phyloP scores from a whole-genome alignment of 1,140 invertebrate species.

The Nixonia krombeini region DNA sequence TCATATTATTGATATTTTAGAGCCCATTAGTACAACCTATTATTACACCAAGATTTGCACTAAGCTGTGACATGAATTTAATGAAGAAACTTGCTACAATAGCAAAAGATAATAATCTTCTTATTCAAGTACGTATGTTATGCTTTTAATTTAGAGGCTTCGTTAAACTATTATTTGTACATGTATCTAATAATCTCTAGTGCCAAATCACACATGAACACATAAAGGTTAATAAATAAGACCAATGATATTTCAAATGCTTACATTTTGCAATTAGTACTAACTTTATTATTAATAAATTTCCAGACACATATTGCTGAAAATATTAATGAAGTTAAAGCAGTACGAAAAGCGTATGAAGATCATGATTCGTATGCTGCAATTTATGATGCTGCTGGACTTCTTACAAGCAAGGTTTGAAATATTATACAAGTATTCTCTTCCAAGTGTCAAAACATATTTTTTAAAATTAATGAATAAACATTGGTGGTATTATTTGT shows the following conservation, averaged over 20 bases:
- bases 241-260: background rate
- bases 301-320: slow-evolving; percentile 88
- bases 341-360: slow-evolving; percentile 76
- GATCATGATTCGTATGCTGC: slow-evolving; percentile 77
- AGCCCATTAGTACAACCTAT: slow-evolving; percentile 83
- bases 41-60: slow-evolving; percentile 90
- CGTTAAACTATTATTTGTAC: background rate
- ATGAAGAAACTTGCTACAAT: slow-evolving; percentile 79
- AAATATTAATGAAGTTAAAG: slow-evolving; percentile 80
- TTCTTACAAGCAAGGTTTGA: slow-evolving; percentile 81
- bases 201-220: too few relatives aligned
- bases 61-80: slow-evolving; percentile 82
- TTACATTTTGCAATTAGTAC: background rate
- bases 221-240: background rate
- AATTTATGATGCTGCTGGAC: slow-evolving; percentile 81
- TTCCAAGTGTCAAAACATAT: too few relatives aligned
- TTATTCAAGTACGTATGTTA: slow-evolving; percentile 80
- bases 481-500: too few relatives aligned
- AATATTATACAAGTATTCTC: too few relatives aligned
- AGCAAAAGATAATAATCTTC: slow-evolving; percentile 79
- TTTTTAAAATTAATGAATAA: too few relatives aligned
- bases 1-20: slow-evolving; percentile 71
- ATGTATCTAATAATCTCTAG: background rate
- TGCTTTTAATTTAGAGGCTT: background rate
- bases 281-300: slow-evolving; percentile 15